These are phyloP conservation scores for Leptoclinus maculatus DNA, from an alignment of 2,797 vertebrate species.

Conservation along the genomic window DNA sequence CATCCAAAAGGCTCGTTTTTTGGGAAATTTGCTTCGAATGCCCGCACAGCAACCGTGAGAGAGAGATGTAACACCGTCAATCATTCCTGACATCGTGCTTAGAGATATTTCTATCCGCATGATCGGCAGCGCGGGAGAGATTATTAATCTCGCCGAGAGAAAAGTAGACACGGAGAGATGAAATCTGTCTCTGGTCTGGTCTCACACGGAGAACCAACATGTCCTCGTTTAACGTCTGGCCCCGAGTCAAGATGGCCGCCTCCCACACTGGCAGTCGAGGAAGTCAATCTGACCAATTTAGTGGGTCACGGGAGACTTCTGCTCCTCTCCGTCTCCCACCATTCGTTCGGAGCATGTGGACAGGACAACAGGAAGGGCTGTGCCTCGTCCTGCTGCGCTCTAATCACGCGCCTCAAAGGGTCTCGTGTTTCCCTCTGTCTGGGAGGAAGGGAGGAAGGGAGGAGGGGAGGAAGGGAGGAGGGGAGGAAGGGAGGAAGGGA, in stretches of 20 bases:
- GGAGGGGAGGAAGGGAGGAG: too few species aligned
- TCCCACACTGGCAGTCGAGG: conserved; percentile 63
- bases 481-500: conserved; percentile 3
- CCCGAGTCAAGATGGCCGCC: conserved; percentile 72
- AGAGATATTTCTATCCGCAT: conserved; percentile 16
- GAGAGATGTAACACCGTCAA: conserved; percentile 14
- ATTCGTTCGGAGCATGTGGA: conserved; percentile 71
- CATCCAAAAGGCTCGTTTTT: conserved; percentile 27
- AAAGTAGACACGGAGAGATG: neutral
- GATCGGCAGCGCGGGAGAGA: conserved; percentile 14
- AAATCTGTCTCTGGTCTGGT: conserved; percentile 39
- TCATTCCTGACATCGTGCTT: conserved; percentile 36
- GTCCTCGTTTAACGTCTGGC: conserved; percentile 75
- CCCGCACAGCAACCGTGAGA: conserved; percentile 9
- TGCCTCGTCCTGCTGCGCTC: conserved; percentile 68
- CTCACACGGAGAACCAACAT: conserved; percentile 73
- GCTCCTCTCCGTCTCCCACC: conserved; percentile 43
- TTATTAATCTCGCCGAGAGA: conserved; percentile 39
- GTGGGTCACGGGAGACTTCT: conserved; percentile 77
- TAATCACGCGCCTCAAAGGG: conserved; percentile 79
- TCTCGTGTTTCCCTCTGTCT: conserved; percentile 54
- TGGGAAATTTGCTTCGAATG: conserved; percentile 18
- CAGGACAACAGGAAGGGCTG: conserved; percentile 44
- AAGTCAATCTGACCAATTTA: conserved; percentile 79
- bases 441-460: neutral